A percentile compares a stretch with the other conserved stretches of the same genome.
phyloP scores from a whole-genome alignment of 2,888 invertebrate species.

The Cabera pusaria region DNA sequence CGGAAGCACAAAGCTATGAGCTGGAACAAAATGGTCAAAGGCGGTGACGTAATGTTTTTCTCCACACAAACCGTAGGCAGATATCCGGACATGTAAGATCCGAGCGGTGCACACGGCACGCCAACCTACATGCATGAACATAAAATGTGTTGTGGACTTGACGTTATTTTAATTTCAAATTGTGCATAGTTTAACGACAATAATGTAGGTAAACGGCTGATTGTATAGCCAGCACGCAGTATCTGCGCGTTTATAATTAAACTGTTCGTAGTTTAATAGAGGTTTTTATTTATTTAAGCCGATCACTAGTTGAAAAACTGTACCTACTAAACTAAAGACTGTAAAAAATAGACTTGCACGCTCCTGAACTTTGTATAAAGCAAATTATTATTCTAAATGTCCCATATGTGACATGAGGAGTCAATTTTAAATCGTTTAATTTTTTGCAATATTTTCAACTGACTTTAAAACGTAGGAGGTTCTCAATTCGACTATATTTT shows the following conservation, averaged over 20 bases:
- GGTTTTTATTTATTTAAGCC: too few species aligned
- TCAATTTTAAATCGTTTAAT: too few species aligned
- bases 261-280: too few species aligned
- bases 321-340: too few species aligned
- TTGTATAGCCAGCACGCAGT: conserved; percentile 17
- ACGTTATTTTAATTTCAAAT: conserved; percentile 56
- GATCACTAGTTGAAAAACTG: too few species aligned
- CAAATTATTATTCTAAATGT: too few species aligned
- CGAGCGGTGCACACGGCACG: conserved; percentile 76
- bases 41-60: conserved; percentile 72
- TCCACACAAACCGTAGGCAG: conserved; percentile 61
- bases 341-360: too few species aligned
- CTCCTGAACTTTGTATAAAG: too few species aligned
- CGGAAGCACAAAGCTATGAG: conserved; percentile 34
- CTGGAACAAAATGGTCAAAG: conserved; percentile 44
- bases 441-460: too few species aligned
- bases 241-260: conserved; percentile 13
- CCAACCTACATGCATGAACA: conserved; percentile 72
- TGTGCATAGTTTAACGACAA: conserved; percentile 37
- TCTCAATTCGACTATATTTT: too few species aligned
- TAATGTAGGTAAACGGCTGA: conserved; percentile 20
- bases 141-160: conserved; percentile 62
- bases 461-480: too few species aligned
- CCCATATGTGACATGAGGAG: too few species aligned
- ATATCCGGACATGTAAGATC: conserved; percentile 68